Conservation (phyloP, 2,797 vertebrate species). For the Ciconia nigra region DNA sequence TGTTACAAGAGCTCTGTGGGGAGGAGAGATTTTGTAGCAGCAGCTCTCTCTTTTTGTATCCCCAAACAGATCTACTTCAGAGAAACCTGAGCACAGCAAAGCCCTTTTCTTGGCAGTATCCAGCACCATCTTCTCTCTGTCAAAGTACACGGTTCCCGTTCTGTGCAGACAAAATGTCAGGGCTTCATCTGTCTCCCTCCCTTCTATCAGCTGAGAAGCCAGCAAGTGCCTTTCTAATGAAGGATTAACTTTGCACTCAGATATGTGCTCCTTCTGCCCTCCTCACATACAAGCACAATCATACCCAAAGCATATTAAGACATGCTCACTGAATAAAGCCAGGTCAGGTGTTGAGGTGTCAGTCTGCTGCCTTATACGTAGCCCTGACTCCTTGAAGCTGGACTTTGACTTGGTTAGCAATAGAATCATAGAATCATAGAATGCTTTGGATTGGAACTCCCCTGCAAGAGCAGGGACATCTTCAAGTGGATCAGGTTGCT, state of each 20-base stretch:
- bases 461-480: too few relatives aligned
- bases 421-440: too few relatives aligned
- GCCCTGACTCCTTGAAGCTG: not conserved
- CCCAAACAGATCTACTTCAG: not conserved
- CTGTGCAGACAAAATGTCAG: not conserved
- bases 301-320: not conserved
- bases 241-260: not conserved
- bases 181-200: not conserved
- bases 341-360: not conserved
- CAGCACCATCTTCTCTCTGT: not conserved
- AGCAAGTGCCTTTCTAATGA: not conserved
- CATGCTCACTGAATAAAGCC: not conserved
- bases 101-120: not conserved
- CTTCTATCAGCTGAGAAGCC: not conserved
- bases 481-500: too few relatives aligned
- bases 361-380: not conserved
- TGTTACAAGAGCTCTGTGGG: not conserved
- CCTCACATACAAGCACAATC: not conserved
- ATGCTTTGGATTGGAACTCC: too few relatives aligned
- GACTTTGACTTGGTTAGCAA: not conserved
- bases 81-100: not conserved
- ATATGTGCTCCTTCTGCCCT: not conserved
- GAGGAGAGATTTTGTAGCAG: not conserved
- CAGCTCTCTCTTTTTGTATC: not conserved
- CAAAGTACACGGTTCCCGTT: not conserved